Conservation (phyloP, 1,140 invertebrate genomes). For the Latrodectus geometricus region DNA sequence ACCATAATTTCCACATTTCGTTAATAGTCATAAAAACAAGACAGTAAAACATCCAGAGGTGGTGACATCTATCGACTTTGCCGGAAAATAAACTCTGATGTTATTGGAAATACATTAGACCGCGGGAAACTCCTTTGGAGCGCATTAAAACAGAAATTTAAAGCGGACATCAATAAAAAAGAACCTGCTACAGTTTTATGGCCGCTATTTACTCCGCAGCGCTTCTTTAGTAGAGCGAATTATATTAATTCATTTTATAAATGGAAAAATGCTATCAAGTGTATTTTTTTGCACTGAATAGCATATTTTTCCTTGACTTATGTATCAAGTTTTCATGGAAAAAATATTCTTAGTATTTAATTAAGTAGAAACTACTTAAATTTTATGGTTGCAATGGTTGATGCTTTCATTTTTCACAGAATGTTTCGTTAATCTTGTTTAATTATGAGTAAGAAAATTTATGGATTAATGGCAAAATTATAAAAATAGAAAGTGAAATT, state of each 20-base stretch:
- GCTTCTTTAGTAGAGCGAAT: not conserved
- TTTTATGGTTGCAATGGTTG: too few species aligned
- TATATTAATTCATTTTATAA: slow-evolving; percentile 37
- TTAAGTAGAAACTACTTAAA: too few species aligned
- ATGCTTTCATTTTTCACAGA: too few species aligned
- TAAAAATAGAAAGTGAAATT: too few species aligned
- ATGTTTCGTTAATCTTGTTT: too few species aligned
- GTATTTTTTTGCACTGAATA: not conserved
- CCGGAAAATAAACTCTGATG: slow-evolving; percentile 42
- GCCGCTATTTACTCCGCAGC: slow-evolving; percentile 28
- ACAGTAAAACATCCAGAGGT: slow-evolving; percentile 30
- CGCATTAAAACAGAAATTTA: slow-evolving; percentile 46
- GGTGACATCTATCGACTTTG: slow-evolving; percentile 54
- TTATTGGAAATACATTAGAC: slow-evolving; percentile 54
- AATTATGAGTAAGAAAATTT: too few species aligned
- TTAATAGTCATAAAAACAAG: slow-evolving; percentile 49
- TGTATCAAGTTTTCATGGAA: not conserved
- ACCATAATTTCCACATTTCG: slow-evolving; percentile 32
- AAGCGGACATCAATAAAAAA: slow-evolving; percentile 40
- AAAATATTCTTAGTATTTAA: too few species aligned
- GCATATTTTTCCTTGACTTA: not conserved
- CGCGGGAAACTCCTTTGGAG: slow-evolving; percentile 13
- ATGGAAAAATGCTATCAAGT: slow-evolving; percentile 6
- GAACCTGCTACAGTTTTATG: slow-evolving; percentile 29
- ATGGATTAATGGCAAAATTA: too few species aligned